Percentiles rank a stretch among this genome's conserved stretches.
These are phyloP conservation scores for Yponomeuta evonymella DNA, from an alignment of 2,888 invertebrate species.

Conservation along the genomic window DNA sequence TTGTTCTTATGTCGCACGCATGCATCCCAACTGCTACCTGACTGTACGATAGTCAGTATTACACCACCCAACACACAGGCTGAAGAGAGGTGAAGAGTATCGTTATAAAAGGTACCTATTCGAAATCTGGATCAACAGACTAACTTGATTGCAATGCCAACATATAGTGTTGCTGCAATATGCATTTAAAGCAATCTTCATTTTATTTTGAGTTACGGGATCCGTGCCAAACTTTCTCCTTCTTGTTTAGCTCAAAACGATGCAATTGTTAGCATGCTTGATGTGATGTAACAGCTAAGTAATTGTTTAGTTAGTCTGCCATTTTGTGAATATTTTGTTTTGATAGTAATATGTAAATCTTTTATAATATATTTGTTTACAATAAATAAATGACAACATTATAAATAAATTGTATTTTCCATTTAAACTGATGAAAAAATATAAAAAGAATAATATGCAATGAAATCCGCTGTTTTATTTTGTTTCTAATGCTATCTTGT, in stretches of 20 bases:
- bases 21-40: background rate
- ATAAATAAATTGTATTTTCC: constrained; percentile 76
- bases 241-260: constrained; percentile 74
- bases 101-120: constrained; percentile 75
- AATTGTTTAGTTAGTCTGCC: constrained; percentile 76
- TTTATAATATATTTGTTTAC: constrained; percentile 77
- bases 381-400: constrained; percentile 76
- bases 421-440: constrained; percentile 76
- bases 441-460: constrained; percentile 77
- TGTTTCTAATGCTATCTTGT: no score
- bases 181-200: constrained; percentile 72
- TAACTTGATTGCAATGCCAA: constrained; percentile 59
- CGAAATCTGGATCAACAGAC: constrained; percentile 70
- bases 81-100: constrained; percentile 72
- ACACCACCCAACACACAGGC: constrained; percentile 59
- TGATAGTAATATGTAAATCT: constrained; percentile 77
- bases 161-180: constrained; percentile 61
- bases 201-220: constrained; percentile 68
- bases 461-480: constrained; percentile 68
- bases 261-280: constrained; percentile 75
- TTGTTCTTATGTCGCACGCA: background rate
- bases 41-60: constrained; percentile 54
- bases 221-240: constrained; percentile 75
- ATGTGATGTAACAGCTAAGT: constrained; percentile 68
- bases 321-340: constrained; percentile 77